A percentile compares a stretch with the other conserved stretches of the same genome.
Conservation (phyloP, 1,140 invertebrate genomes). For the Spodoptera frugiperda region DNA sequence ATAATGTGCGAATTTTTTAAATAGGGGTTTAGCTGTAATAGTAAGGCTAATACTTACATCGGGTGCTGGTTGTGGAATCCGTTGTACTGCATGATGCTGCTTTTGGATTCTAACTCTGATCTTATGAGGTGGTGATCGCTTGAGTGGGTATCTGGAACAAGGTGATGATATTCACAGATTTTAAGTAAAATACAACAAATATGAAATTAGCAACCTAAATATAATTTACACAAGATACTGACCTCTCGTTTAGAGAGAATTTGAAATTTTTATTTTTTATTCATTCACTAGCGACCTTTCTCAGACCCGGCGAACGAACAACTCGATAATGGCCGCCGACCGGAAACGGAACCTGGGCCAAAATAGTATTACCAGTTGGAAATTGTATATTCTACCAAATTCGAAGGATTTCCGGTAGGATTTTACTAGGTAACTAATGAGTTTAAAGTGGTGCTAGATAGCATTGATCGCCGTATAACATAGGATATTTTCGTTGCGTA, state of each 20-base stretch:
- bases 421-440: too few relatives aligned
- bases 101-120: conserved; percentile 52
- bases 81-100: conserved; percentile 85
- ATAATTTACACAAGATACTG: conserved; percentile 51
- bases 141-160: conserved; percentile 80
- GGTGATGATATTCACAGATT: conserved; percentile 45
- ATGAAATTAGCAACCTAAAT: conserved; percentile 7
- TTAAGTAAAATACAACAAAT: conserved; percentile 37
- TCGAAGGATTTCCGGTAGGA: neutral
- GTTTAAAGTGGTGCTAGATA: too few relatives aligned
- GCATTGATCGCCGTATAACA: too few relatives aligned
- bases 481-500: too few relatives aligned
- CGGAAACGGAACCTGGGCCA: conserved; percentile 35
- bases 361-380: neutral
- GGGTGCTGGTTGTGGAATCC: conserved; percentile 84
- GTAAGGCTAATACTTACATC: conserved; percentile 72
- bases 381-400: neutral
- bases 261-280: conserved; percentile 70
- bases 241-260: conserved; percentile 85
- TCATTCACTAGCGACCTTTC: conserved; percentile 80
- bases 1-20: conserved; percentile 26
- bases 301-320: conserved; percentile 87
- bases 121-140: conserved; percentile 79
- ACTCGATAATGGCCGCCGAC: conserved; percentile 84
- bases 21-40: conserved; percentile 41